Evolutionary conservation across 2,888 invertebrate genomes (phyloP), one percentile per base, ranked within the genome.

Genomic region (Endomychus coccineus): DNA sequence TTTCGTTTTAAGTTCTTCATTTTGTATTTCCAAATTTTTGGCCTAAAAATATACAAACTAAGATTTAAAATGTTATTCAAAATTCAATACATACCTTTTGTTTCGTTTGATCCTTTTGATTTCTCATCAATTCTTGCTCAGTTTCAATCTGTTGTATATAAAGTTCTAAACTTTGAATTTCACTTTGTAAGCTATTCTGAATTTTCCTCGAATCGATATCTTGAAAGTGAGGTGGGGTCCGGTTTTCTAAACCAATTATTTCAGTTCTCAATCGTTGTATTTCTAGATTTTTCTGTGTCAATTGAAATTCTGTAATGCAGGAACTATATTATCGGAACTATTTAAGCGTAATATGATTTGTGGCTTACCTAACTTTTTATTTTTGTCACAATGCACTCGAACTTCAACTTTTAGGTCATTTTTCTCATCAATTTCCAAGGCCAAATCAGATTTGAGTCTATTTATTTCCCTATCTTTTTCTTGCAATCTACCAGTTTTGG

Each of bases 391-490:
- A 21, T 73, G 72, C 27, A 67, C 62, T 16, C 66, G 61, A 1
- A 80, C 51, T 49, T 80, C 78, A 16, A 78, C 75, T 38, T 74
- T 73, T 11, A 80, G 51, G 49, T 75, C 78, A 37, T 68, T 70
- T 33, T 77, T 74, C 49, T 80, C 80, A 52, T 74, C 77, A 22
- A 72, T 65, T 55, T 78, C 75, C 0, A 74, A 69, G 45, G 80
- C 78, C 4, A 81, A 56, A 13, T 75, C 74, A 0, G 72, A 70
- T 44, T 69, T 70, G 24, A 81, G 51, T 3, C 69, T 64, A 11
- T 72, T 64, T 7, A 80, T 69, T 49, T 70, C 66, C 3, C 59
- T 57, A 41, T 63, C 59, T 41, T 54, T 59, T 36, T 62, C 60
- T 16, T 60, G 56, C 1, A 52, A 37, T 16, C 47, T 47, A 19